Evolutionary conservation across 2,797 vertebrate genomes (phyloP).

Genomic region (Apogon talboti): DNA sequence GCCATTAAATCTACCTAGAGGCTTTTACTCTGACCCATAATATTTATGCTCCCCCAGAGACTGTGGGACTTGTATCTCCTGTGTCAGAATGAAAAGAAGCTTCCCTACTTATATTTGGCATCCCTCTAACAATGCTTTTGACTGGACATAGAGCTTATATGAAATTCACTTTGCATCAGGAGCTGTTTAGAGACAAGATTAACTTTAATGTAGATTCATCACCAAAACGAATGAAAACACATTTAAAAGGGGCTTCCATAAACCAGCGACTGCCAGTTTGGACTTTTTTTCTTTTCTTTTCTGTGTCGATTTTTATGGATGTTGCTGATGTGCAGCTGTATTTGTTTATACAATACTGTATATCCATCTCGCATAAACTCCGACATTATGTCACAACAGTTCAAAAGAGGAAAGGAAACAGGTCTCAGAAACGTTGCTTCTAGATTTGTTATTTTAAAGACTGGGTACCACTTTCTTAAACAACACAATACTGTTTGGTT

Average conservation of each 20-base stretch:
- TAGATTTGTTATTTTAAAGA: too few relatives aligned
- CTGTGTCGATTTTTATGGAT: too few relatives aligned
- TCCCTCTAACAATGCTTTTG: constrained; percentile 32
- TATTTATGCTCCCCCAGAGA: constrained; percentile 25
- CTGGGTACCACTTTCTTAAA: too few relatives aligned
- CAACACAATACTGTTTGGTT: background rate
- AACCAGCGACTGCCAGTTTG: too few relatives aligned
- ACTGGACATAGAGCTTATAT: constrained; percentile 1
- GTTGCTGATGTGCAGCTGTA: too few relatives aligned
- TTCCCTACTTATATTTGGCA: constrained; percentile 27
- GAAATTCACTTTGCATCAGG: constrained; percentile 12
- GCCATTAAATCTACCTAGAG: constrained; percentile 9
- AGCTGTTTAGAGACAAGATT: background rate
- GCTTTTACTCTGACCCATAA: constrained; percentile 40
- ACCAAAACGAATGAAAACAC: background rate
- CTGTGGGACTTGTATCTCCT: constrained; percentile 19
- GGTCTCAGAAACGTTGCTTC: too few relatives aligned
- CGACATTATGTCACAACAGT: too few relatives aligned
- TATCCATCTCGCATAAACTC: too few relatives aligned
- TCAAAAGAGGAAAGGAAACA: background rate
- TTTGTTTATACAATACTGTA: too few relatives aligned
- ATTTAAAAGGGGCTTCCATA: too few relatives aligned
- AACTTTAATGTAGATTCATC: background rate
- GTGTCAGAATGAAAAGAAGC: constrained; percentile 12
- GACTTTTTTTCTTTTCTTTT: too few relatives aligned